phyloP scores from a whole-genome alignment of 2,888 invertebrate species.

The Linnaemya tessellans region DNA sequence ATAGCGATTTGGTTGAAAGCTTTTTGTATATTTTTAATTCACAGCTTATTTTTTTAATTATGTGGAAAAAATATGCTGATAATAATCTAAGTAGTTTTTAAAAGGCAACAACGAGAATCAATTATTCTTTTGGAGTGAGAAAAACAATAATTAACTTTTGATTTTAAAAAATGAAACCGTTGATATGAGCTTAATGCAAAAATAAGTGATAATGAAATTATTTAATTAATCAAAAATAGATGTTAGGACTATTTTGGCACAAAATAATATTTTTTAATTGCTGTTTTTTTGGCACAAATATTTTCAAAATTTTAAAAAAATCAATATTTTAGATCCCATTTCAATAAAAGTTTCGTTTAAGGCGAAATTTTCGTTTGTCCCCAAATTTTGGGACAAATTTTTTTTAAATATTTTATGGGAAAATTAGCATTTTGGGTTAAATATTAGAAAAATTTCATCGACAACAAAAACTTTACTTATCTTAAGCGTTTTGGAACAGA shows the following conservation, averaged over 20 bases:
- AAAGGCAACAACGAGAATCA: conserved; percentile 44
- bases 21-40: conserved; percentile 35
- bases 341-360: too few relatives aligned
- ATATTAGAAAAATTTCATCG: too few relatives aligned
- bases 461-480: too few relatives aligned
- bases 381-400: not conserved
- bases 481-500: too few relatives aligned
- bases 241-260: not conserved
- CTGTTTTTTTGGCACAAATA: too few relatives aligned
- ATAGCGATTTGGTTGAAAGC: conserved; percentile 41
- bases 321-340: too few relatives aligned
- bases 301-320: too few relatives aligned
- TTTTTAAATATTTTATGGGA: too few relatives aligned
- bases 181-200: not conserved
- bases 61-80: conserved; percentile 6
- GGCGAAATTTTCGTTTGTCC: too few relatives aligned
- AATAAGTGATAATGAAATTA: not conserved
- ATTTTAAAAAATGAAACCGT: not conserved
- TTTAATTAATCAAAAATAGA: not conserved
- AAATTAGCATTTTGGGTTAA: too few relatives aligned
- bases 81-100: conserved; percentile 1
- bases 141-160: conserved; percentile 22
- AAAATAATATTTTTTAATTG: not conserved
- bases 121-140: conserved; percentile 26
- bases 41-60: conserved; percentile 42